These are phyloP conservation scores for Melanargia galathea DNA, from an alignment of 2,888 invertebrate species.

Conservation along the genomic window DNA sequence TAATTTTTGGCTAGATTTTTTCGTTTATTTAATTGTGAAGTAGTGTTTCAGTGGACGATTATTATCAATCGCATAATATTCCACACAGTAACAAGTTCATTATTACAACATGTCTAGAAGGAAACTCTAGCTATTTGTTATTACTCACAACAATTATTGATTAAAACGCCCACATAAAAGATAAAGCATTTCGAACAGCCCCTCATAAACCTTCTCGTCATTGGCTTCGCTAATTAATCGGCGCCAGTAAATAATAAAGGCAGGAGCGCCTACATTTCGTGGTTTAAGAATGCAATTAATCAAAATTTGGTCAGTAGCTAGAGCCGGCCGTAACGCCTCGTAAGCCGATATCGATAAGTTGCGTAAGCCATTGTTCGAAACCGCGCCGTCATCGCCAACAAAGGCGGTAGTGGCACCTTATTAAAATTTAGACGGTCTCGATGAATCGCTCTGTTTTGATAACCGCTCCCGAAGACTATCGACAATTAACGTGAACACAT, in stretches of 20 bases:
- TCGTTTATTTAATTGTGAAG: too few relatives aligned
- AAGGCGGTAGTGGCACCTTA: constrained; percentile 81
- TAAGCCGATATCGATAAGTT: constrained; percentile 81
- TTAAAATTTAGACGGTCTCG: constrained; percentile 79
- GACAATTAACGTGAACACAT: constrained; percentile 56
- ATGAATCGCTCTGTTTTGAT: constrained; percentile 79
- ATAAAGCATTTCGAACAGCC: constrained; percentile 61
- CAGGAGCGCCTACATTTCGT: constrained; percentile 54
- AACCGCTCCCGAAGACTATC: constrained; percentile 65
- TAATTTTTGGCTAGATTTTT: too few relatives aligned
- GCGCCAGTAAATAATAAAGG: constrained; percentile 72
- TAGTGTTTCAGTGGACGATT: too few relatives aligned
- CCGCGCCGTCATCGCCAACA: constrained; percentile 72
- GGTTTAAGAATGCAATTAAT: constrained; percentile 77
- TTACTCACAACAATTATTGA: constrained; percentile 19
- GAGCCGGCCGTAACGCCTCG: constrained; percentile 78
- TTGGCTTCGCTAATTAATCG: constrained; percentile 54
- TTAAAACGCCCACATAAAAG: constrained; percentile 33
- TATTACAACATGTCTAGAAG: too few relatives aligned
- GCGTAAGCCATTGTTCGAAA: constrained; percentile 78
- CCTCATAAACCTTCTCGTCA: constrained; percentile 54
- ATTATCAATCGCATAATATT: too few relatives aligned
- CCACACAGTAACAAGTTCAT: too few relatives aligned
- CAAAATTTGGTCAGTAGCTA: constrained; percentile 80
- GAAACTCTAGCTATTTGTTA: too few relatives aligned